phyloP scores from a whole-genome alignment of 2,797 vertebrate genomes.

The Eulemur rubriventer region DNA sequence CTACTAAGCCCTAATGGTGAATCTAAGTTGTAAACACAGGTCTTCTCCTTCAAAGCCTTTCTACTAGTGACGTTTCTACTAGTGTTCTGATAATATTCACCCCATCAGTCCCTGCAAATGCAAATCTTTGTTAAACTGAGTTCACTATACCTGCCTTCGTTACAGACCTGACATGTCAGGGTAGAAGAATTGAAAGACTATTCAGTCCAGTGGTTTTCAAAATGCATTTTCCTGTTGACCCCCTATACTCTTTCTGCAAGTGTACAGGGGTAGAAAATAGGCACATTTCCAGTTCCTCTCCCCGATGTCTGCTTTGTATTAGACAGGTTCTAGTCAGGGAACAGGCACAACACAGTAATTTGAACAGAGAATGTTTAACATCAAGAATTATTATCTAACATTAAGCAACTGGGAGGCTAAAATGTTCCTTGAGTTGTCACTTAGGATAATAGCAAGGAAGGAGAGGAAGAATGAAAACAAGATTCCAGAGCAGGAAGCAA shows the following conservation, averaged over 20 bases:
- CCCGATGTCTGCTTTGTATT: not conserved
- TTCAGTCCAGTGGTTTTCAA: not conserved
- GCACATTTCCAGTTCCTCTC: not conserved
- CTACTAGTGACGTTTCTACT: not conserved
- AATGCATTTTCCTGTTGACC: not conserved
- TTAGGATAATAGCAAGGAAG: not conserved
- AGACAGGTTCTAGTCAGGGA: not conserved
- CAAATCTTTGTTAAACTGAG: not conserved
- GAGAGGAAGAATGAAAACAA: not conserved
- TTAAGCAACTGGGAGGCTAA: not conserved
- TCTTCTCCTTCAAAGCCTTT: not conserved
- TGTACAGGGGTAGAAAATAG: too few relatives aligned
- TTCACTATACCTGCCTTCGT: not conserved
- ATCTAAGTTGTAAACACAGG: not conserved
- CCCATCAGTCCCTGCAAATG: not conserved
- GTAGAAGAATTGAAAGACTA: not conserved
- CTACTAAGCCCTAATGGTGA: not conserved
- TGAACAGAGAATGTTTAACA: not conserved
- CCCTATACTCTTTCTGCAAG: not conserved
- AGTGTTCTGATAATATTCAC: rapidly evolving
- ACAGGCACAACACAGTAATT: not conserved
- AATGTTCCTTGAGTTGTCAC: not conserved
- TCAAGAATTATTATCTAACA: not conserved
- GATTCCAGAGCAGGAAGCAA: not conserved
- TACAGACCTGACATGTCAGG: not conserved